Conservation (phyloP, 2,888 invertebrate genomes). For the Phalangium opilio region DNA sequence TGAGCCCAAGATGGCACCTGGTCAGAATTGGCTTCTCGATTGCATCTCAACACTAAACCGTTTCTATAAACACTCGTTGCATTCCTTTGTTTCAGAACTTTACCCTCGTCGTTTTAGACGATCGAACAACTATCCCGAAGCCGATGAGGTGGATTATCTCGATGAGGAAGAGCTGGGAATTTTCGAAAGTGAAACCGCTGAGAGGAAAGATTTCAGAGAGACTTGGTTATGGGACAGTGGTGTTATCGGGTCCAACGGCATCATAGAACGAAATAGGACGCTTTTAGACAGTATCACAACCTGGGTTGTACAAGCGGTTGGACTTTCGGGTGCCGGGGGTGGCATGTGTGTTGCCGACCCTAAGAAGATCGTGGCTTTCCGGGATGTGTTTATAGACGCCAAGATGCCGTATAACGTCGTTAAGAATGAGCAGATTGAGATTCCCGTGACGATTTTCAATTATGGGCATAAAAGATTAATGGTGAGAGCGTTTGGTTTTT, state of each 20-base stretch:
- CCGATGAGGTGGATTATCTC: constrained; percentile 2
- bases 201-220: constrained; percentile 21
- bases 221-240: constrained; percentile 20
- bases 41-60: no score
- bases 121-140: no score
- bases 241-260: constrained; percentile 11
- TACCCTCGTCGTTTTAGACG: no score
- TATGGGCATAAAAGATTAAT: no score
- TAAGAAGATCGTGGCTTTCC: constrained; percentile 14
- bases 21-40: no score
- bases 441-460: constrained; percentile 21
- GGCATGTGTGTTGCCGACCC: constrained; percentile 19
- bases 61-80: no score
- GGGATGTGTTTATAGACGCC: constrained; percentile 20
- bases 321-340: constrained; percentile 9
- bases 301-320: constrained; percentile 19
- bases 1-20: constrained; percentile 5
- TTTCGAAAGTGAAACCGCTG: constrained; percentile 10
- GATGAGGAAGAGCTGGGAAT: constrained; percentile 4
- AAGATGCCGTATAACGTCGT: constrained; percentile 21
- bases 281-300: constrained; percentile 22
- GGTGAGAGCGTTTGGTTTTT: no score
- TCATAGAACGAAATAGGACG: constrained; percentile 6
- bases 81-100: no score
- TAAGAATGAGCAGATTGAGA: constrained; percentile 21